Percentiles rank a stretch among this genome's conserved stretches.
phyloP scores from a whole-genome alignment of 2,113 vertebrate species.

The Chitala chitala region DNA sequence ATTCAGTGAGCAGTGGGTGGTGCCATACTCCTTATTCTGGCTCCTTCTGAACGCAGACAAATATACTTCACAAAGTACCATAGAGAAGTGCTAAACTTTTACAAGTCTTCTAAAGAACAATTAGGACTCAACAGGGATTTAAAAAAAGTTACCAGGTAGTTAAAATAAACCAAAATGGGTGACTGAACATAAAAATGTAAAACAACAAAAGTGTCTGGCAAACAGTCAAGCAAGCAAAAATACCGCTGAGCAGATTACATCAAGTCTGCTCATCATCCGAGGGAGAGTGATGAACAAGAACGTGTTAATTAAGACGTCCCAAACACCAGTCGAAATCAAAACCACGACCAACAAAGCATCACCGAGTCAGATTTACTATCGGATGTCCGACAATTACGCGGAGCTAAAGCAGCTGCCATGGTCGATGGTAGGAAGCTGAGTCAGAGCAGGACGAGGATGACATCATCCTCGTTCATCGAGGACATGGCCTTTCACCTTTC shows the following conservation, averaged over 20 bases:
- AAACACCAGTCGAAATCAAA: conserved; percentile 15
- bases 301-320: conserved; percentile 22
- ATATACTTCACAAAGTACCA: too few species aligned
- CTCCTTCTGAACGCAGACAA: too few species aligned
- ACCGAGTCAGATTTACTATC: conserved; percentile 26
- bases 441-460: conserved; percentile 32
- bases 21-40: too few species aligned
- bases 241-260: not conserved
- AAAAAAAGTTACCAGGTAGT: too few species aligned
- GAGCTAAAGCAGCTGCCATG: not conserved
- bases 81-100: too few species aligned
- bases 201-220: not conserved
- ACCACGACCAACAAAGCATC: conserved; percentile 15
- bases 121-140: too few species aligned
- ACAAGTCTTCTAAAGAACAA: too few species aligned
- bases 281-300: conserved; percentile 22
- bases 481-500: conserved; percentile 43
- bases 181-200: too few species aligned
- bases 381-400: conserved; percentile 18
- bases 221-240: not conserved
- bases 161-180: too few species aligned
- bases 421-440: conserved; percentile 21
- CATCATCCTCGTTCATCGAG: conserved; percentile 39
- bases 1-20: too few species aligned
- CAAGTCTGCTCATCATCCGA: not conserved